Percentiles rank a stretch among this genome's conserved stretches.
phyloP scores from a whole-genome alignment of 1,140 invertebrate genomes.

The Gonioctena quinquepunctata region DNA sequence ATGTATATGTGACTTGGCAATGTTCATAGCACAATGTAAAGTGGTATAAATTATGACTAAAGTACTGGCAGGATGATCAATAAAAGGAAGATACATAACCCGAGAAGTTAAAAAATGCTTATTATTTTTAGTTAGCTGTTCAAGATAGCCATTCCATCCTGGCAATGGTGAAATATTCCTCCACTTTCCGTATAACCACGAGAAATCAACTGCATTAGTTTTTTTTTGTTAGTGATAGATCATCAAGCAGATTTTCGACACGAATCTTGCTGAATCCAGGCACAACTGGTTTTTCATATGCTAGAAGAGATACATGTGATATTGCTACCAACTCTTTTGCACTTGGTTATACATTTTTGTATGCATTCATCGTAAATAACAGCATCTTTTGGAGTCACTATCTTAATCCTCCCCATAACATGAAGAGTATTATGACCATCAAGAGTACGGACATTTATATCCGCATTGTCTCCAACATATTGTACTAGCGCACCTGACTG shows the following conservation, averaged over 20 bases:
- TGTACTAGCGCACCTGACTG: slow-evolving; percentile 42
- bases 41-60: slow-evolving; percentile 25
- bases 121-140: no score
- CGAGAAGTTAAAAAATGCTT: slow-evolving; percentile 24
- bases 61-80: slow-evolving; percentile 25
- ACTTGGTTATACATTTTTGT: slow-evolving; percentile 45
- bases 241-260: slow-evolving; percentile 24
- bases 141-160: no score
- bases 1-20: slow-evolving; percentile 26
- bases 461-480: slow-evolving; percentile 52
- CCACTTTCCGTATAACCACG: slow-evolving; percentile 21
- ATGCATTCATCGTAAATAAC: slow-evolving; percentile 43
- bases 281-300: slow-evolving; percentile 45
- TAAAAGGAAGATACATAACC: slow-evolving; percentile 27
- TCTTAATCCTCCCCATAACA: slow-evolving; percentile 47
- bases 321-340: slow-evolving; percentile 46
- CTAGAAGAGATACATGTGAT: slow-evolving; percentile 48
- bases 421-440: slow-evolving; percentile 50
- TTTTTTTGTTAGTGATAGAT: slow-evolving; percentile 20
- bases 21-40: slow-evolving; percentile 23
- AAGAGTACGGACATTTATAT: slow-evolving; percentile 52
- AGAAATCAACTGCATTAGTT: slow-evolving; percentile 21
- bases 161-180: no score
- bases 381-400: slow-evolving; percentile 47
- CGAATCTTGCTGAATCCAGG: slow-evolving; percentile 45